Evolutionary conservation across 2,888 invertebrate species (phyloP), one percentile per base, ranked within the genome.

Genomic region (Cacoxenus indagator): DNA sequence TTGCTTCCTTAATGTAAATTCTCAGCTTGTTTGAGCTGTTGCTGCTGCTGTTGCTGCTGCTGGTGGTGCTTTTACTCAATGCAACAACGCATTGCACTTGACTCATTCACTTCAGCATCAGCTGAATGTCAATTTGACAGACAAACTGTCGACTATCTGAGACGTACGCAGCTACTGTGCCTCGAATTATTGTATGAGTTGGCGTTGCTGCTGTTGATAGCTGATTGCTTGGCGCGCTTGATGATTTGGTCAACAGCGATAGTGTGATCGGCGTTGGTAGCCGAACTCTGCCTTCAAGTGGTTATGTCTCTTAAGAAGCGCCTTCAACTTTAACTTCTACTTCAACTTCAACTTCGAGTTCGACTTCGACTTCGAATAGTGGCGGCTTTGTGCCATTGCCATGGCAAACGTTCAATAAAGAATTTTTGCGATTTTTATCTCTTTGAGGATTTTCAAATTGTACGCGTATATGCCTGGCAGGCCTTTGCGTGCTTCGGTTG

Each of bases 351-450:
- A 9, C 31, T 8, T 5, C 9, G 31, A 31, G 6, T 31, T 31
- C 9, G 37, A 37, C 37, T 37, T 37, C 37, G 2, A 37, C 37
- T 37, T 37, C 14, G 37, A 4, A 4, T 9, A 4, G 9, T 31
- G n/a, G n/a, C 31, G 57, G 22, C 24, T 64, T 69, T 70, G 67
- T 73, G 76, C 70, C 72, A 81, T 71, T 81, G 81, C 79, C 77
- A 82, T 81, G 73, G 55, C 74, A 79, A 83, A 75, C 78, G 80
- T 81, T 81, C 81, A 81, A 82, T 83, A 81, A 81, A 76, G 78
- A 80, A 79, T 82, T 76, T 83, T 81, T 81, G 81, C 79, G 81
- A 81, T 81, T 83, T 81, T 73, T 83, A 81, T 81, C 83, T 81
- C 51, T 64, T 19, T 17, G 22, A 51, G 51, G 51, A 51, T 5